A percentile compares a stretch with the other conserved stretches of the same genome.
These are phyloP conservation scores for Vipera latastei DNA, from an alignment of 2,797 vertebrate species.

Conservation along the genomic window DNA sequence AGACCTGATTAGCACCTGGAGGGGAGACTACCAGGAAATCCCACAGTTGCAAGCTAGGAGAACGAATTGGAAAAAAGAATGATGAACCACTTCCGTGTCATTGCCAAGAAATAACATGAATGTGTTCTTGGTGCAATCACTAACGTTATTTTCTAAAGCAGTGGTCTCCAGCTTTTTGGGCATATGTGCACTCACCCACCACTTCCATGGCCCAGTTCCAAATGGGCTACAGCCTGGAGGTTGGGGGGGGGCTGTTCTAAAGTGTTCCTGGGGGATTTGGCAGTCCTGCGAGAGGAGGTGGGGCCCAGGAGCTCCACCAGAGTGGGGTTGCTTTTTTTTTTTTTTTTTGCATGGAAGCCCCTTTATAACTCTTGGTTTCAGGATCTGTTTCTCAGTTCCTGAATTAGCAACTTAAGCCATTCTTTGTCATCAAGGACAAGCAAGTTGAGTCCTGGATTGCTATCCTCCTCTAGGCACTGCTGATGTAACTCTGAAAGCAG, in stretches of 20 bases:
- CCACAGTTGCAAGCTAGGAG: background rate
- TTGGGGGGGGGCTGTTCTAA: background rate
- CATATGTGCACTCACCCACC: background rate
- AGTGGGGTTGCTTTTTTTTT: fast-evolving
- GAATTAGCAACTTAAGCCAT: background rate
- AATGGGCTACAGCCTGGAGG: background rate
- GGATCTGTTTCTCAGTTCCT: background rate
- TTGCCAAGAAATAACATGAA: background rate
- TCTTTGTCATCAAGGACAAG: background rate
- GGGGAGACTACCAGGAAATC: background rate
- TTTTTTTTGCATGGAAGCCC: background rate
- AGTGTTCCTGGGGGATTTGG: background rate
- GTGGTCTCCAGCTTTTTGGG: background rate
- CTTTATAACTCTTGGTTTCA: background rate
- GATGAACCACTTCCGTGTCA: background rate
- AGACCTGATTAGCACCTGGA: background rate
- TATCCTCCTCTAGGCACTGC: background rate
- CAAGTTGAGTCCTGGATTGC: background rate
- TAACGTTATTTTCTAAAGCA: background rate
- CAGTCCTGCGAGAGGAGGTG: background rate
- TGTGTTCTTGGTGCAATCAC: background rate
- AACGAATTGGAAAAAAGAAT: background rate
- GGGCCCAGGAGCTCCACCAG: background rate
- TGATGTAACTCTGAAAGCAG: background rate
- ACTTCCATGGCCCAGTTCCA: background rate